Conservation (phyloP, 2,113 vertebrate species). For the Raja brachyura region DNA sequence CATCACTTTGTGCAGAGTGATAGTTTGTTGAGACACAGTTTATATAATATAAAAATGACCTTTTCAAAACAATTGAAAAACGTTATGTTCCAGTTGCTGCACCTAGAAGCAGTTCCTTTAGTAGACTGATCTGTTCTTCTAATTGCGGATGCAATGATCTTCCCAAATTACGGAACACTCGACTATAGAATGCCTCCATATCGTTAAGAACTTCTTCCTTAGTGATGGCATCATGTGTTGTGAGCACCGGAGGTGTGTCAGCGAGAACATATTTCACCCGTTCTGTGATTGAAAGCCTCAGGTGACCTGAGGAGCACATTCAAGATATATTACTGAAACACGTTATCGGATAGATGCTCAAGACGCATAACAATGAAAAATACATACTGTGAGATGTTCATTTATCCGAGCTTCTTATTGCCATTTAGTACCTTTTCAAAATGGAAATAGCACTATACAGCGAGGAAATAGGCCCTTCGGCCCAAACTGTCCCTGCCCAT, state of each 20-base stretch:
- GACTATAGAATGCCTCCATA: constrained; percentile 56
- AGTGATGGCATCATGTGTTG: constrained; percentile 57
- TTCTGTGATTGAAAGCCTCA: constrained; percentile 53
- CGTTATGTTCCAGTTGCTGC: constrained; percentile 24
- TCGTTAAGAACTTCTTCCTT: constrained; percentile 56
- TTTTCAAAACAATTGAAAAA: constrained; percentile 15
- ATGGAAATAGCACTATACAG: not conserved
- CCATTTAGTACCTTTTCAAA: not conserved
- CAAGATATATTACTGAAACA: constrained; percentile 41
- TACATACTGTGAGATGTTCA: not conserved
- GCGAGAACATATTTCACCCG: constrained; percentile 55
- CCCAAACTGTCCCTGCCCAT: too few species aligned
- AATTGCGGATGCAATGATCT: constrained; percentile 62
- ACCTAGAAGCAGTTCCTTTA: constrained; percentile 57
- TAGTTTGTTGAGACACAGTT: not conserved
- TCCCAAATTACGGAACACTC: constrained; percentile 57
- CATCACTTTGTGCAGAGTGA: not conserved
- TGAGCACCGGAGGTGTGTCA: constrained; percentile 55
- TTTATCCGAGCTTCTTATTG: not conserved
- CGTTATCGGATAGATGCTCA: not conserved
- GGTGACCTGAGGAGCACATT: constrained; percentile 50
- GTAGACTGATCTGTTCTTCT: constrained; percentile 60
- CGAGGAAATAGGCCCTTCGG: too few species aligned
- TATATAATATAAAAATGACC: not conserved
- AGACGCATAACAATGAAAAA: not conserved